Percentiles rank a stretch among this genome's conserved stretches.
phyloP scores from a whole-genome alignment of 2,113 vertebrate genomes.

The Morphnarchus princeps region DNA sequence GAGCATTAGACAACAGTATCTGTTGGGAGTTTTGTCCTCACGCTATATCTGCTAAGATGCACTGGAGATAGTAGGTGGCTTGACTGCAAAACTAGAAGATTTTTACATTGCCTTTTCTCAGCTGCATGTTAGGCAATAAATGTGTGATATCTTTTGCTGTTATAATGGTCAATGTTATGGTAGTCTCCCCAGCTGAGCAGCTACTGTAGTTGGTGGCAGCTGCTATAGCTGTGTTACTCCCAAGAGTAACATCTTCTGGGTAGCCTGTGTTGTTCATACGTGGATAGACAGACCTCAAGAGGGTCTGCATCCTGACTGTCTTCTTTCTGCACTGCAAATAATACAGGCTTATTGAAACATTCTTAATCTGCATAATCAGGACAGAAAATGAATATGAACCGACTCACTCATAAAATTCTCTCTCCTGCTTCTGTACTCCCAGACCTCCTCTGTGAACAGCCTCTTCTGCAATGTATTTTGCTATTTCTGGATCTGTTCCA shows the following conservation, averaged over 20 bases:
- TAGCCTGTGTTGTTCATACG: background rate
- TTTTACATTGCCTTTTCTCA: background rate
- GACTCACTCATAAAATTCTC: background rate
- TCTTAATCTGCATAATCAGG: background rate
- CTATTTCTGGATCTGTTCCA: background rate
- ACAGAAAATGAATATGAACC: background rate
- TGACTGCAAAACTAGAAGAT: background rate
- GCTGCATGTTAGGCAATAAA: background rate
- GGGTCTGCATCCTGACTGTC: background rate
- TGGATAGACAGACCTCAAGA: background rate
- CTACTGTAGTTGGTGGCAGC: background rate
- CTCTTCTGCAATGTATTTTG: background rate
- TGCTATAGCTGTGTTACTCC: background rate
- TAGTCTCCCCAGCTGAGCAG: background rate
- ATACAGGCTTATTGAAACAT: background rate
- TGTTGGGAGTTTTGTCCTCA: background rate
- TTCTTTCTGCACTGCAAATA: background rate
- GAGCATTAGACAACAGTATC: background rate
- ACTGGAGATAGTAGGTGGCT: background rate
- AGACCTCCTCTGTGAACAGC: background rate
- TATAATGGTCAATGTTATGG: fast-evolving
- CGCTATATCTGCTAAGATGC: background rate
- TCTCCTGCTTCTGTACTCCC: background rate
- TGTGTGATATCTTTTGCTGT: background rate
- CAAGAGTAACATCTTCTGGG: background rate